Percentiles rank a stretch among this genome's conserved stretches.
These are phyloP conservation scores for Coronaproctus castanopsis DNA, from an alignment of 2,888 invertebrate species.

Conservation along the genomic window DNA sequence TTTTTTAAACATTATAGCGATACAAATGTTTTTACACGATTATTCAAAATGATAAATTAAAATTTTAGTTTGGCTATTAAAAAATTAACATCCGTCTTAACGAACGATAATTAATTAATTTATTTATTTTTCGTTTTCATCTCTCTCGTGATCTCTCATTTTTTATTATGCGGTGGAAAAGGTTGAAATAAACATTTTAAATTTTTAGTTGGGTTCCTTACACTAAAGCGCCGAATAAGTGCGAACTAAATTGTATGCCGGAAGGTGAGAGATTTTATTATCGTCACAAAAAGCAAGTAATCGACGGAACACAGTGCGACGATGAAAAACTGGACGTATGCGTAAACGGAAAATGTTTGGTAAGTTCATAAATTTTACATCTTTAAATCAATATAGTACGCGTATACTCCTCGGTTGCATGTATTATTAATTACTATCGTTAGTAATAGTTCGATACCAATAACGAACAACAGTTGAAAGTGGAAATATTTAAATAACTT, in stretches of 20 bases:
- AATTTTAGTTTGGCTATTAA: no score
- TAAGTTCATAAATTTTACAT: conserved; percentile 27
- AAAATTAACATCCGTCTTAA: no score
- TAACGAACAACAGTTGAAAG: neutral
- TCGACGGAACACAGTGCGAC: conserved; percentile 65
- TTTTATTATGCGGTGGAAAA: no score
- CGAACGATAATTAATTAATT: no score
- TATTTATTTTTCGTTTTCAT: no score
- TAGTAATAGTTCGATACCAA: no score
- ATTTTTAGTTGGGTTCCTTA: conserved; percentile 63
- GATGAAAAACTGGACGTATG: conserved; percentile 75
- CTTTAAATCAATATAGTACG: neutral
- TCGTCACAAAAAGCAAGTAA: conserved; percentile 56
- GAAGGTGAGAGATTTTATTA: conserved; percentile 77
- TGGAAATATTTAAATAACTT: neutral
- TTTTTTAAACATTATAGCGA: no score
- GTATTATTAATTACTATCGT: no score
- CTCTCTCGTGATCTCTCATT: no score
- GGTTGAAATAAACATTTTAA: no score
- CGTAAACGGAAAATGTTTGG: conserved; percentile 82
- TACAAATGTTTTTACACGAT: no score
- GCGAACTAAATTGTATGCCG: conserved; percentile 91
- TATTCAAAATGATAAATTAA: no score
- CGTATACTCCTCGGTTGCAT: neutral
- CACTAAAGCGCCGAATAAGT: conserved; percentile 67